Evolutionary conservation across 2,113 vertebrate genomes (phyloP).

Genomic region (Hemiscyllium ocellatum): DNA sequence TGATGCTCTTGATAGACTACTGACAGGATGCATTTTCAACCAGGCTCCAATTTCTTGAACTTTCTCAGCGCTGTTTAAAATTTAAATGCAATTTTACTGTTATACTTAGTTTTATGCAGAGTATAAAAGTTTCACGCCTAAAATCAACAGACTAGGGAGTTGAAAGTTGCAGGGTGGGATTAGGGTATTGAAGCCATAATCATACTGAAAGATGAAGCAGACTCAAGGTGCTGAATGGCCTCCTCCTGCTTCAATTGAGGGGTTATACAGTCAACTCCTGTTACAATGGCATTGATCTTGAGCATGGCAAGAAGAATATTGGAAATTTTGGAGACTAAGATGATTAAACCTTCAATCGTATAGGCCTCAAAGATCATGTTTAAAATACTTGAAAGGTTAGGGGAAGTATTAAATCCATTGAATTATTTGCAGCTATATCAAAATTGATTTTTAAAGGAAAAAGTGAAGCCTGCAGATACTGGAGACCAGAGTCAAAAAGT

Average conservation of each 20-base stretch:
- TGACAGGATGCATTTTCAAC: constrained; percentile 76
- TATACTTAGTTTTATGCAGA: neutral
- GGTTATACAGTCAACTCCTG: neutral
- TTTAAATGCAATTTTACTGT: constrained; percentile 28
- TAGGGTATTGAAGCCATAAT: neutral
- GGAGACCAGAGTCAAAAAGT: no score
- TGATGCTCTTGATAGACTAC: constrained; percentile 68
- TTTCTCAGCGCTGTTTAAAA: constrained; percentile 66
- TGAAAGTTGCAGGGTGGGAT: neutral
- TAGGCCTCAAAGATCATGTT: neutral
- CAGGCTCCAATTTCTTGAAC: constrained; percentile 77
- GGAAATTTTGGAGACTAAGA: neutral
- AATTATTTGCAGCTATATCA: neutral
- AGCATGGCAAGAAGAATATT: neutral
- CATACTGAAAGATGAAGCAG: neutral
- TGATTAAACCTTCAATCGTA: neutral
- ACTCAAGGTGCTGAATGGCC: neutral
- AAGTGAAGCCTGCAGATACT: no score
- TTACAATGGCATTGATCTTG: neutral
- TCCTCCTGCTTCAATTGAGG: no score
- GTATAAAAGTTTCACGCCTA: neutral
- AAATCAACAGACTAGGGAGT: neutral
- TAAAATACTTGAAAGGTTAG: neutral
- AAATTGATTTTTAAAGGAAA: neutral
- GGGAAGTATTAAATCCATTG: neutral